phyloP scores from a whole-genome alignment of 2,797 vertebrate species.

The Epinephelus awoara region DNA sequence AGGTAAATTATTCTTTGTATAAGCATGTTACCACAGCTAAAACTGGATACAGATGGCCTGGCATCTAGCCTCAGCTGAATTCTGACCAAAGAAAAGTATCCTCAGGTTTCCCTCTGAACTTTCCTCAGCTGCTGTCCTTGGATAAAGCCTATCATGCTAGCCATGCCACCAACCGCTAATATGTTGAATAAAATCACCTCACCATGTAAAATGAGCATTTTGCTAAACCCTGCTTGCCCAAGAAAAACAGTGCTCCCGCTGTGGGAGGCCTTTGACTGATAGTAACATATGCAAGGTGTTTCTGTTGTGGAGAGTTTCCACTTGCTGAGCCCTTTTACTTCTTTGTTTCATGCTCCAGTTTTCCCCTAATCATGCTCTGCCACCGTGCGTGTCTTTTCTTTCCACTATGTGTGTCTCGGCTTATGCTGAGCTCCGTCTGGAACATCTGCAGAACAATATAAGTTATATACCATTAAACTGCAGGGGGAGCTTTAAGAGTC shows the following conservation, averaged over 20 bases:
- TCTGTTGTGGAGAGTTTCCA: background rate
- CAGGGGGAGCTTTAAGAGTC: constrained; percentile 8
- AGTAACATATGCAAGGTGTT: constrained; percentile 3
- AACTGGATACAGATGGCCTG: constrained; percentile 1
- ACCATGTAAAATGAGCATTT: background rate
- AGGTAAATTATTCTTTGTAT: constrained; percentile 8
- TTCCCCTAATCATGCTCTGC: constrained; percentile 12
- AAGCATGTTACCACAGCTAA: background rate
- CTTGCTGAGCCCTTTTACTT: constrained; percentile 4
- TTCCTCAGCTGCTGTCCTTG: constrained; percentile 19
- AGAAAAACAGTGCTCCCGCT: background rate
- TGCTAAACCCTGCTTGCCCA: background rate
- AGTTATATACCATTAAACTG: constrained; percentile 7
- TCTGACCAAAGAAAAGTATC: constrained; percentile 14
- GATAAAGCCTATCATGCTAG: background rate
- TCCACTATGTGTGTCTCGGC: background rate
- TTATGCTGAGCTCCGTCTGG: constrained; percentile 7
- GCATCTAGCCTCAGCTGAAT: background rate
- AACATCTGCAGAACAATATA: constrained; percentile 26
- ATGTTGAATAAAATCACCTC: background rate
- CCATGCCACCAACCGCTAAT: background rate
- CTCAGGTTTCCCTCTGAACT: constrained; percentile 30
- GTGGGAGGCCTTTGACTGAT: background rate
- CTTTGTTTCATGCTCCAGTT: constrained; percentile 25
- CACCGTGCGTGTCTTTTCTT: constrained; percentile 6